phyloP scores from a whole-genome alignment of 2,113 vertebrate species.

The Scophthalmus maximus region DNA sequence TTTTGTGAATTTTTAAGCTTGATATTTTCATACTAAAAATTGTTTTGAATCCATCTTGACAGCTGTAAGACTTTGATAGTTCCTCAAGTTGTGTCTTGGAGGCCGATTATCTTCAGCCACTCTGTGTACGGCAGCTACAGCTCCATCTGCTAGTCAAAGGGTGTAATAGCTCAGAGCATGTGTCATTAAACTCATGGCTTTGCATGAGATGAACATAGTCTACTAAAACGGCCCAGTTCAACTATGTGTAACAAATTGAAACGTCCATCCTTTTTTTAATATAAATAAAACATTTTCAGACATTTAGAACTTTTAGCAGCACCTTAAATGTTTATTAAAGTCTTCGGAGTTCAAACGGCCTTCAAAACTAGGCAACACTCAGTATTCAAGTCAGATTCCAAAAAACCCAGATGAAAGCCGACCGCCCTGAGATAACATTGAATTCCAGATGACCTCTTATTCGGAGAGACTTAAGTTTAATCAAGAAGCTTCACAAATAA shows the following conservation, averaged over 20 bases:
- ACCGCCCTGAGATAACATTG: neutral
- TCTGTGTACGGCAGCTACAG: neutral
- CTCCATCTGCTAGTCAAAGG: conserved; percentile 45
- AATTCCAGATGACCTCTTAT: neutral
- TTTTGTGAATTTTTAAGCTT: neutral
- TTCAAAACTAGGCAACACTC: neutral
- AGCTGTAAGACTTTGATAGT: neutral
- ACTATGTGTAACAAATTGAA: neutral
- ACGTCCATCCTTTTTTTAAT: no score
- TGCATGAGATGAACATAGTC: neutral
- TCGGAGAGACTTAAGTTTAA: neutral
- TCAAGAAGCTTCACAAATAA: neutral
- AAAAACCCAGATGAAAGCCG: neutral
- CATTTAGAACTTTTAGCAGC: no score
- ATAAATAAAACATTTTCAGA: no score
- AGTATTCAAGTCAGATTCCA: neutral
- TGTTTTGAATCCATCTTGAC: neutral
- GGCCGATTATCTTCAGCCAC: neutral
- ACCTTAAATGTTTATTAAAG: no score
- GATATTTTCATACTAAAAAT: no score
- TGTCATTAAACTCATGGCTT: neutral
- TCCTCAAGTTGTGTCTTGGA: conserved; percentile 5
- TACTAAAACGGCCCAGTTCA: neutral
- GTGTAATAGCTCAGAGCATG: conserved; percentile 19
- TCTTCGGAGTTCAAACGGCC: neutral